Evolutionary conservation across 2,113 vertebrate species (phyloP).

Genomic region (Oceanodroma tethys): DNA sequence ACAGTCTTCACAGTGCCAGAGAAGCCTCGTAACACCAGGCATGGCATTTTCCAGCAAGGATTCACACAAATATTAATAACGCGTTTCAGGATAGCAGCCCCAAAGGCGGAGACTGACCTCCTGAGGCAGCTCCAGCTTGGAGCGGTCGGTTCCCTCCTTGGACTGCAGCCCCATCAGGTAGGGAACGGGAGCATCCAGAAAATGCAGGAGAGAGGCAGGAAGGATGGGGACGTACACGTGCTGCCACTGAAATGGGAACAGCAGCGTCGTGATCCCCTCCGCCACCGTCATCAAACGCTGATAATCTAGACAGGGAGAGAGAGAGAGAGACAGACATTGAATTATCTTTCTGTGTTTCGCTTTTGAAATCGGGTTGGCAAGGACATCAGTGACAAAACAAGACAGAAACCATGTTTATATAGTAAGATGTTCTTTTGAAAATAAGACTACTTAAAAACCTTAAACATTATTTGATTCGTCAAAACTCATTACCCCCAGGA

Average conservation of each 20-base stretch:
- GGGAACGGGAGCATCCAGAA: conserved; percentile 94
- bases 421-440: neutral
- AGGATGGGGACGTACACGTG: conserved; percentile 96
- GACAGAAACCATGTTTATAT: neutral
- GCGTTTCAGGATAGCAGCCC: fast-evolving
- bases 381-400: neutral
- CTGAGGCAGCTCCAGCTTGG: conserved; percentile 93
- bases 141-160: conserved; percentile 89
- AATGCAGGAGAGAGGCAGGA: conserved; percentile 90
- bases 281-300: conserved; percentile 95
- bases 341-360: neutral
- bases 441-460: neutral
- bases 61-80: neutral
- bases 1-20: neutral
- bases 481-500: neutral
- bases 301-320: conserved; percentile 78
- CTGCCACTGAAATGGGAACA: conserved; percentile 98
- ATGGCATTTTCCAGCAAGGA: neutral
- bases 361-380: neutral
- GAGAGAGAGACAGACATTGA: neutral
- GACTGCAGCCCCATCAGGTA: conserved; percentile 96
- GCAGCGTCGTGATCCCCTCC: conserved; percentile 87
- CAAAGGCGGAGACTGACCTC: conserved; percentile 76
- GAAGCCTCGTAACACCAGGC: neutral
- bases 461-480: neutral